These are phyloP conservation scores for Brachionichthys hirsutus DNA, from an alignment of 2,113 vertebrate species.

Conservation along the genomic window DNA sequence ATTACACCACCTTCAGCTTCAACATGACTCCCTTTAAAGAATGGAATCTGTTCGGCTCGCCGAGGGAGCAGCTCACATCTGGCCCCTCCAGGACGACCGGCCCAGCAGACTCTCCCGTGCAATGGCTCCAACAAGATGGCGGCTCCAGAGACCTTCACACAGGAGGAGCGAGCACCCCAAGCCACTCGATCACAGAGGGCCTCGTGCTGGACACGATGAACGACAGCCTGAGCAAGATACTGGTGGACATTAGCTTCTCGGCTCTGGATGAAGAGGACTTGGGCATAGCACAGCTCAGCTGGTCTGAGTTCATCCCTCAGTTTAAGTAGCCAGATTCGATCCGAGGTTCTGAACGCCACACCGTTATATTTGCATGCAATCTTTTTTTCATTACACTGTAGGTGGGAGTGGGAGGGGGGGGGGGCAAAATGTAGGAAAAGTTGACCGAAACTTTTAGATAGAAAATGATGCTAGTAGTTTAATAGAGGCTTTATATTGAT, in stretches of 20 bases:
- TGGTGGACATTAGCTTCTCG: constrained; percentile 92
- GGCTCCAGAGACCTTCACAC: constrained; percentile 74
- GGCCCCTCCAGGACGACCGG: constrained; percentile 38
- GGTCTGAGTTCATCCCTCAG: constrained; percentile 87
- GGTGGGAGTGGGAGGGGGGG: constrained; percentile 7
- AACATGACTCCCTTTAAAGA: constrained; percentile 85
- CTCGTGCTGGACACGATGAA: constrained; percentile 91
- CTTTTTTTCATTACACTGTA: constrained; percentile 36
- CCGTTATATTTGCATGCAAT: constrained; percentile 49
- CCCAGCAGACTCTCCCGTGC: constrained; percentile 45
- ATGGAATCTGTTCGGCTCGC: constrained; percentile 80
- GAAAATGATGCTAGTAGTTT: too few relatives aligned
- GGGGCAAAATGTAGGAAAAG: too few relatives aligned
- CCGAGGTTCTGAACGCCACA: constrained; percentile 27
- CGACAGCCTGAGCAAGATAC: constrained; percentile 93
- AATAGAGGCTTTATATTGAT: not conserved
- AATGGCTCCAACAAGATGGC: constrained; percentile 70
- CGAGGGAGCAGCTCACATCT: constrained; percentile 78
- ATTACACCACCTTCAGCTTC: constrained; percentile 80
- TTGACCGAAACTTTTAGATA: too few relatives aligned
- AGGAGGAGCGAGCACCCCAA: constrained; percentile 62
- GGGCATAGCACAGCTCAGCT: constrained; percentile 79
- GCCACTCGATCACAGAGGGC: constrained; percentile 87
- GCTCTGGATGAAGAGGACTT: constrained; percentile 86
- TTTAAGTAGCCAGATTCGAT: constrained; percentile 70